phyloP scores from a whole-genome alignment of 2,113 vertebrate genomes.

The Nyctereutes procyonoides region DNA sequence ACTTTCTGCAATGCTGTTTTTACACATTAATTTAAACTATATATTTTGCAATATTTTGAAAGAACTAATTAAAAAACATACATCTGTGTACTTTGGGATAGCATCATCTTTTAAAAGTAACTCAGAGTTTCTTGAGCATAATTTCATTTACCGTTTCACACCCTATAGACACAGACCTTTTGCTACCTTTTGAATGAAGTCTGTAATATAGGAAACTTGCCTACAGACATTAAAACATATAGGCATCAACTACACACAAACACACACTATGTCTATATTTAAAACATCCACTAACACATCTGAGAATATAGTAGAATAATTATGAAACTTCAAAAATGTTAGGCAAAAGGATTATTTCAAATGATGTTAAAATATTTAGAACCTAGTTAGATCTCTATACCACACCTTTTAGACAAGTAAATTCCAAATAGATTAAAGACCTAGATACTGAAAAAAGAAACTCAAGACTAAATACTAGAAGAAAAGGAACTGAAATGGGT shows the following conservation, averaged over 20 bases:
- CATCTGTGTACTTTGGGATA: background rate
- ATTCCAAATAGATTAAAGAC: slow-evolving; percentile 35
- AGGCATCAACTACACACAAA: background rate
- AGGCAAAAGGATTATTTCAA: slow-evolving; percentile 21
- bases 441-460: background rate
- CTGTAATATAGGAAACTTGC: background rate
- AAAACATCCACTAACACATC: background rate
- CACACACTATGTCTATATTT: background rate
- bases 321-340: slow-evolving; percentile 1
- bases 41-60: slow-evolving; percentile 51
- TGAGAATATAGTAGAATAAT: background rate
- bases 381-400: background rate
- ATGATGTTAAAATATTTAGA: slow-evolving; percentile 6
- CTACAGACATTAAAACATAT: slow-evolving; percentile 5
- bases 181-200: slow-evolving; percentile 21
- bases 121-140: slow-evolving; percentile 41
- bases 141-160: slow-evolving; percentile 9
- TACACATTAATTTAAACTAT: background rate
- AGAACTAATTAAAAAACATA: slow-evolving; percentile 23
- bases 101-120: background rate
- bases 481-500: slow-evolving; percentile 7
- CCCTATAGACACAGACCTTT: background rate
- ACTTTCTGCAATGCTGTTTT: background rate
- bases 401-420: background rate
- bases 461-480: background rate